phyloP scores from a whole-genome alignment of 1,140 invertebrate species.

The Drosophila lacertosa region DNA sequence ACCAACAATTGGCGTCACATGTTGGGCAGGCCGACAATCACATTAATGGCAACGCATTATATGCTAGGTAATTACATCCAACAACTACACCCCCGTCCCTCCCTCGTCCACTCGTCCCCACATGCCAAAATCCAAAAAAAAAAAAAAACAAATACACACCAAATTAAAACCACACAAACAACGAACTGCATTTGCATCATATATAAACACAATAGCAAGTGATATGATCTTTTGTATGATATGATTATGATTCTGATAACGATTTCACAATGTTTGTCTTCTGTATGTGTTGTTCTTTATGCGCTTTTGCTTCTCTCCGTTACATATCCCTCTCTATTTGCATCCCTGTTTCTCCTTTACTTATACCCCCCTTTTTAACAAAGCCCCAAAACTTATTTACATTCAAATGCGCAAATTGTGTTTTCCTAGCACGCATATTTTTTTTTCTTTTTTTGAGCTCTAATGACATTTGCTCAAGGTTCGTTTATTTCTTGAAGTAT shows the following conservation, averaged over 20 bases:
- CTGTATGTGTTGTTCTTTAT: conserved; percentile 21
- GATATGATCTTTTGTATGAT: conserved; percentile 7
- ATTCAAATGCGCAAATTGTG: background rate
- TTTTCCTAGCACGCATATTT: too few relatives aligned
- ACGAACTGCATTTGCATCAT: conserved; percentile 4
- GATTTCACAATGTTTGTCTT: conserved; percentile 1
- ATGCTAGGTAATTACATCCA: conserved; percentile 88
- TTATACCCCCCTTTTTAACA: background rate
- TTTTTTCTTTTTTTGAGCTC: background rate
- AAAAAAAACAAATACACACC: conserved; percentile 2
- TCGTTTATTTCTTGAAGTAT: background rate
- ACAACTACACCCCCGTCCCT: conserved; percentile 30
- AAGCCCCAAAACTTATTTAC: background rate
- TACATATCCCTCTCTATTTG: background rate
- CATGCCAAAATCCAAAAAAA: conserved; percentile 3
- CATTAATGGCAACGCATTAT: conserved; percentile 91
- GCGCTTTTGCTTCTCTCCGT: conserved; percentile 12
- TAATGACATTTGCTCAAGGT: background rate
- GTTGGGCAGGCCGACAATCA: conserved; percentile 95
- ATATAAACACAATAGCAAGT: conserved; percentile 11
- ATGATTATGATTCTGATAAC: background rate
- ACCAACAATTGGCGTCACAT: conserved; percentile 96
- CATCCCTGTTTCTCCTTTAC: background rate
- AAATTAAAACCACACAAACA: conserved; percentile 8
- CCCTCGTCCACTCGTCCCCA: background rate